These are phyloP conservation scores for Gortyna flavago DNA, from an alignment of 2,888 invertebrate genomes.

Conservation along the genomic window DNA sequence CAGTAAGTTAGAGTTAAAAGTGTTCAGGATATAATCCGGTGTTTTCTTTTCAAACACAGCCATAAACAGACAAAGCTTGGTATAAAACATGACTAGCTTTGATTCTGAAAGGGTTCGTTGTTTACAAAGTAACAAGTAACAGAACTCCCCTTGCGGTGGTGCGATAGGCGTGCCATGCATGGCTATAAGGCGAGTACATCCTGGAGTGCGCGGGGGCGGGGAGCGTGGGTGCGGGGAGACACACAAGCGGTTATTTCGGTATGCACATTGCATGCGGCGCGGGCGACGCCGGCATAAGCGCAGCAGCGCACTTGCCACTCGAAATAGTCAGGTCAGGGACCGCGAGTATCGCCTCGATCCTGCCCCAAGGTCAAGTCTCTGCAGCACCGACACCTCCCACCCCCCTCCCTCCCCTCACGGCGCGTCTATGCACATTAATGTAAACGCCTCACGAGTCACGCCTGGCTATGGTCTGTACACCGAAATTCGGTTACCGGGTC, in stretches of 20 bases:
- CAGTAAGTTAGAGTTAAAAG: not conserved
- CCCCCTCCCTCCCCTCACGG: slow-evolving; percentile 64
- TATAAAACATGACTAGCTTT: slow-evolving; percentile 54
- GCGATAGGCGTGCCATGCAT: slow-evolving; percentile 82
- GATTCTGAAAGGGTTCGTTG: slow-evolving; percentile 76
- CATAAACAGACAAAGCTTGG: slow-evolving; percentile 51
- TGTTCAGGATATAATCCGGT: slow-evolving; percentile 3
- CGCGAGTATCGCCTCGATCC: slow-evolving; percentile 88
- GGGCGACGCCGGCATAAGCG: slow-evolving; percentile 71
- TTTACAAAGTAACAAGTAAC: slow-evolving; percentile 77
- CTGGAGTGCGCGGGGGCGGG: slow-evolving; percentile 74
- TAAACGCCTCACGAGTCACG: slow-evolving; percentile 77
- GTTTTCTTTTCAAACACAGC: slow-evolving; percentile 37
- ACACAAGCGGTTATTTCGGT: slow-evolving; percentile 88
- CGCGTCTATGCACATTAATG: slow-evolving; percentile 75
- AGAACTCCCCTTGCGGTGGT: slow-evolving; percentile 76
- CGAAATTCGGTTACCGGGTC: slow-evolving; percentile 66
- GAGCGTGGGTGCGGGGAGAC: slow-evolving; percentile 77
- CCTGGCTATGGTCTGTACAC: slow-evolving; percentile 66
- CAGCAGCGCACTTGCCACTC: slow-evolving; percentile 88
- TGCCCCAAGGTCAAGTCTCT: slow-evolving; percentile 90
- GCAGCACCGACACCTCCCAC: slow-evolving; percentile 76
- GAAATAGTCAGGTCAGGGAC: slow-evolving; percentile 90
- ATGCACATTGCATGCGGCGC: slow-evolving; percentile 88
- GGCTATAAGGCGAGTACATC: slow-evolving; percentile 81